Base-by-base conservation (phyloP, 2,888 invertebrate species). In the Seira ritae region DNA sequence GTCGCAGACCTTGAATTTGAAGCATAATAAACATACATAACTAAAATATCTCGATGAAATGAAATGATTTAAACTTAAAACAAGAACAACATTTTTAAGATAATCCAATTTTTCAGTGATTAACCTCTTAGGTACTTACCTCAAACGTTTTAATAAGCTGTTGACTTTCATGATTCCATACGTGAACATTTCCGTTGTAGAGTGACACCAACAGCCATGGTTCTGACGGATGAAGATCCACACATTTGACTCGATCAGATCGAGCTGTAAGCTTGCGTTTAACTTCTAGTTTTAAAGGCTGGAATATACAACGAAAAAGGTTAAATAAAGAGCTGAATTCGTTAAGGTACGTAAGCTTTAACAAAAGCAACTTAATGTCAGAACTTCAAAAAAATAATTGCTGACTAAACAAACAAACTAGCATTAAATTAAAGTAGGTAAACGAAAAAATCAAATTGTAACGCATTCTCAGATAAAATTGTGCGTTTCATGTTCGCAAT, bases 161-260 rank as follows among this genome's bases (percentile, higher is more conserved):
- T 91, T 98, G 98, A 85, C 96, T 96, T 91, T 99, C 99, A 92
- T 97, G 96, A 91, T 99, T 99, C 98, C 99, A 99, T 90, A 99
- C 96, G 93, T 99, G 98, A 89, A 99, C 98, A 92, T 99, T 97
- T 89, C 99, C 99, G 92, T 98, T 98, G 93, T 99, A 99, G 42
- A 99, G 93, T 55, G 98, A 97, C 89, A 98, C 98, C 74, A 99
- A 93, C 94, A 99, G 96, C 99, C 99, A 99, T 88, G 98, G 98
- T 91, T 99, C 99, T 60, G 95, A 94, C 0, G 99, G 98, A 91
- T 99, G 99, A 88, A 99, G 94, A 91, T 99, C 99, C 12, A 98
- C 97, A 91, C 96, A 96, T 92, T 99, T 99, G 72, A 99, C 99
- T 88, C 99, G 94, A 92, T 99, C 99, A 8, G 99, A 99, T 88